These are phyloP conservation scores for Toxotes jaculatrix DNA, from an alignment of 2,113 vertebrate species.

Conservation along the genomic window DNA sequence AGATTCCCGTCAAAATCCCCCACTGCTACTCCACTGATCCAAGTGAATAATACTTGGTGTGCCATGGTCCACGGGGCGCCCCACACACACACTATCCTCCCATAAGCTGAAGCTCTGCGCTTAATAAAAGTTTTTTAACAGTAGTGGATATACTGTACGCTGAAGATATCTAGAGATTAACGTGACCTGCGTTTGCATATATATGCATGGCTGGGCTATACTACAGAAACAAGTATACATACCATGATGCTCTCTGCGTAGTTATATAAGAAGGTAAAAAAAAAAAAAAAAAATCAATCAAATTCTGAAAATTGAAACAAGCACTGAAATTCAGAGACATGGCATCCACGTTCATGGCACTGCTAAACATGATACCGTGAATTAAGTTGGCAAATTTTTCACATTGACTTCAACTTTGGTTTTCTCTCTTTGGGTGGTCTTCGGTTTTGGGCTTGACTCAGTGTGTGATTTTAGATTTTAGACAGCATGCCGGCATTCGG, in stretches of 20 bases:
- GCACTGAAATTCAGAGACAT: no score
- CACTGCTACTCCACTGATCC: conserved; percentile 30
- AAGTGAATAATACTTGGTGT: background rate
- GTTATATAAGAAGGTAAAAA: no score
- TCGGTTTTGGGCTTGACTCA: no score
- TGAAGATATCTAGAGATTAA: background rate
- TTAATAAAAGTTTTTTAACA: conserved; percentile 43
- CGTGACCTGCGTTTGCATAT: background rate
- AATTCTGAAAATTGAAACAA: no score
- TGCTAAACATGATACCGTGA: no score
- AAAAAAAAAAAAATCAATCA: background rate
- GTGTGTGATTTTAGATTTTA: no score
- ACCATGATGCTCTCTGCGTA: background rate
- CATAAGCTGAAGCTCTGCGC: conserved; percentile 20
- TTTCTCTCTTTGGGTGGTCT: no score
- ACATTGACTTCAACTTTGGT: no score
- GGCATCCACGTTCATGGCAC: no score
- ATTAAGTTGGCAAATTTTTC: no score
- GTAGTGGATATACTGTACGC: conserved; percentile 2
- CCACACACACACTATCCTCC: conserved; percentile 12
- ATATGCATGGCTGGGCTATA: background rate
- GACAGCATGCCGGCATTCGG: no score
- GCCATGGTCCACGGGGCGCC: background rate
- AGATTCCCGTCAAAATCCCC: conserved; percentile 27
- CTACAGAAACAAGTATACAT: background rate